phyloP scores from a whole-genome alignment of 2,113 vertebrate genomes.

The Mesoclemmys tuberculata region DNA sequence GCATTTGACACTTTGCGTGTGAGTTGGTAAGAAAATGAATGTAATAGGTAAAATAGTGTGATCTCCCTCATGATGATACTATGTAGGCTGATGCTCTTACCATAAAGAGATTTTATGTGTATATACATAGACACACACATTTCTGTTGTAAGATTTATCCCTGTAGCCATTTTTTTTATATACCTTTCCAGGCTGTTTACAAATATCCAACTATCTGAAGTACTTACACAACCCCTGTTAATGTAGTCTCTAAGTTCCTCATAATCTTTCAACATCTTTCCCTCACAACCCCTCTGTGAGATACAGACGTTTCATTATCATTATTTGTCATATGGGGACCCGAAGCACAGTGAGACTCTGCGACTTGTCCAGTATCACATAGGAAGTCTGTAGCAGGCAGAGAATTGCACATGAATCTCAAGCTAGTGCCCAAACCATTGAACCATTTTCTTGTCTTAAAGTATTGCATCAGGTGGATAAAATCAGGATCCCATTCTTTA shows the following conservation, averaged over 20 bases:
- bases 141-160: not conserved
- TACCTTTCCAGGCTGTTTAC: not conserved
- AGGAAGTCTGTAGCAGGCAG: not conserved
- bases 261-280: not conserved
- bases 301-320: not conserved
- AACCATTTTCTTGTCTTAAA: not conserved
- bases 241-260: not conserved
- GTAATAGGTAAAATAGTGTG: not conserved
- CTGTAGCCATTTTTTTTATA: not conserved
- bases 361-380: rapidly evolving
- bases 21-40: not conserved
- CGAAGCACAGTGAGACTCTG: not conserved
- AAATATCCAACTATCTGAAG: not conserved
- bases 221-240: rapidly evolving
- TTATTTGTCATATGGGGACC: not conserved
- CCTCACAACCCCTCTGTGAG: not conserved
- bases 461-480: not conserved
- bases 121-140: not conserved
- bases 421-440: not conserved
- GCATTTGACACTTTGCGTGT: not conserved
- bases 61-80: not conserved
- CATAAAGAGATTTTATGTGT: not conserved
- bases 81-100: not conserved
- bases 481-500: not conserved
- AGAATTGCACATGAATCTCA: not conserved